Percentiles rank a stretch among this genome's conserved stretches.
These are phyloP conservation scores for Dolichallabes microphthalmus DNA, from an alignment of 2,113 vertebrate species.

Conservation along the genomic window DNA sequence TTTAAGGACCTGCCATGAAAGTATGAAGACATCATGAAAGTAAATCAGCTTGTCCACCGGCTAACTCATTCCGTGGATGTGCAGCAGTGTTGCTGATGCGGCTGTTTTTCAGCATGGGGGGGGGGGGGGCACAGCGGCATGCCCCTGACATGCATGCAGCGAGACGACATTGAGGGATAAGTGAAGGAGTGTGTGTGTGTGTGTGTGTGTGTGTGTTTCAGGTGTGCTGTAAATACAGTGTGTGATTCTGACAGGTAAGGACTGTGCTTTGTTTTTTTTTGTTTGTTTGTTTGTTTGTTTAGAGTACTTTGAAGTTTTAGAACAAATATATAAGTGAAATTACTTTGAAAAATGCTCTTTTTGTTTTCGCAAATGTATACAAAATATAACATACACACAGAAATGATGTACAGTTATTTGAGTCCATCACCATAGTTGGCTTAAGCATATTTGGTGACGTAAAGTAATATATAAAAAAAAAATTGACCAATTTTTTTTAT, in stretches of 20 bases:
- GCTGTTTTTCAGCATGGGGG: constrained; percentile 23
- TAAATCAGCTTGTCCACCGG: constrained; percentile 44
- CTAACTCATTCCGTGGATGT: constrained; percentile 41
- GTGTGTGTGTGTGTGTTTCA: constrained; percentile 34
- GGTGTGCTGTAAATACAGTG: not conserved
- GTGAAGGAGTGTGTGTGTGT: constrained; percentile 1
- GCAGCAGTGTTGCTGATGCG: constrained; percentile 47
- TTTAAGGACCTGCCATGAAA: not conserved
- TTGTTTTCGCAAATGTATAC: not conserved
- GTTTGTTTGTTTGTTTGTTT: too few relatives aligned
- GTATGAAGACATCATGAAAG: constrained; percentile 34
- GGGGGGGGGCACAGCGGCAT: not conserved
- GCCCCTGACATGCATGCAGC: constrained; percentile 55
- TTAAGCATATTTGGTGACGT: not conserved
- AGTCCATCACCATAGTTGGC: not conserved
- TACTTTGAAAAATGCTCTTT: not conserved
- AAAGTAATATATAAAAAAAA: not conserved
- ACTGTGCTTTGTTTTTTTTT: not conserved
- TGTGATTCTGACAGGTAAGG: not conserved
- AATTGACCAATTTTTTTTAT: not conserved
- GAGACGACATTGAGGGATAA: constrained; percentile 57
- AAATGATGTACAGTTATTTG: too few relatives aligned
- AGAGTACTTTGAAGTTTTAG: not conserved
- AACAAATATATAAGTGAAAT: not conserved
- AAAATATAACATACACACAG: not conserved